These are phyloP conservation scores for Regulus satrapa DNA, from an alignment of 2,113 vertebrate genomes.

Conservation along the genomic window DNA sequence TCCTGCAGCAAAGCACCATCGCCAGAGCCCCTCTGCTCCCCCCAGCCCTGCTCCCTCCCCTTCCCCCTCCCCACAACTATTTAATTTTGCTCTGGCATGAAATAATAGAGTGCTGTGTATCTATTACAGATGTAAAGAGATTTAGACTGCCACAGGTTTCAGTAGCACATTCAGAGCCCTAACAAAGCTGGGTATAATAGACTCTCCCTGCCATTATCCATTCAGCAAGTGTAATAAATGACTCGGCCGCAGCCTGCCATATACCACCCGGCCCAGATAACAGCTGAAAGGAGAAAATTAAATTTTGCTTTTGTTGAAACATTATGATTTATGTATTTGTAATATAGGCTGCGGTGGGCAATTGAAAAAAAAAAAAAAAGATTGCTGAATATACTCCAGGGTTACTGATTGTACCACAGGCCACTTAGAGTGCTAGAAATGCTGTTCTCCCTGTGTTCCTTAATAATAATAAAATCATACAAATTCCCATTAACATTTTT, in stretches of 20 bases:
- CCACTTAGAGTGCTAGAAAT: slow-evolving; percentile 63
- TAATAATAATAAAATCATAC: slow-evolving; percentile 49
- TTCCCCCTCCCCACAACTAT: slow-evolving; percentile 59
- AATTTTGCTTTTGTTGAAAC: slow-evolving; percentile 99
- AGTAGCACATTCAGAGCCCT: slow-evolving; percentile 77
- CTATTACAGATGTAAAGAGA: slow-evolving; percentile 82
- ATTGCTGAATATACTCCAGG: slow-evolving; percentile 71
- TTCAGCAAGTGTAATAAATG: slow-evolving; percentile 96
- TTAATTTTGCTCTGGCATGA: slow-evolving; percentile 80
- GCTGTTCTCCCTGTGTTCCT: slow-evolving; percentile 12
- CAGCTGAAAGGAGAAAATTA: slow-evolving; percentile 93
- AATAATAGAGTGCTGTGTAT: slow-evolving; percentile 85
- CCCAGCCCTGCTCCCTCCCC: background rate
- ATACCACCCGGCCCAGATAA: slow-evolving; percentile 90
- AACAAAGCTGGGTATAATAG: slow-evolving; percentile 88
- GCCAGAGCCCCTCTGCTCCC: background rate
- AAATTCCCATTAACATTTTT: slow-evolving; percentile 45
- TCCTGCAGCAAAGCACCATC: background rate
- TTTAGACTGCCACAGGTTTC: slow-evolving; percentile 78
- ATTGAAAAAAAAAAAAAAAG: slow-evolving; percentile 70
- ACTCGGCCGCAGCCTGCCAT: slow-evolving; percentile 85
- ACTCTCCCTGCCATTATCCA: slow-evolving; percentile 88
- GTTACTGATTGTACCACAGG: slow-evolving; percentile 71
- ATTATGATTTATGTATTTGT: slow-evolving; percentile 99
- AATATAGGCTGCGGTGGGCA: slow-evolving; percentile 85